Conservation (phyloP, 2,797 vertebrate species). For the Cyclopterus lumpus region DNA sequence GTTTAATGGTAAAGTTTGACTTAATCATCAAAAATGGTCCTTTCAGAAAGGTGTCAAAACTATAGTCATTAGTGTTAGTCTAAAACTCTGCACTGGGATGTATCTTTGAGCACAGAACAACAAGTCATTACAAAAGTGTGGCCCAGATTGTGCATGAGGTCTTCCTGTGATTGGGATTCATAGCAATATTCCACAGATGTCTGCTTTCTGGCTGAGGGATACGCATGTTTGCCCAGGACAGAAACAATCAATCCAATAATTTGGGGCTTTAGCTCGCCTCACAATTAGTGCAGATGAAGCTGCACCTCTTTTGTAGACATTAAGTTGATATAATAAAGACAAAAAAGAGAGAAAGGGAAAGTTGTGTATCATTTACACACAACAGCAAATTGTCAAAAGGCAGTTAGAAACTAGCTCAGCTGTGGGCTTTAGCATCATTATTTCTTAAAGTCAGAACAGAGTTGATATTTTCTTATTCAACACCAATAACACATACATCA, state of each 20-base stretch:
- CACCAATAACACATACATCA: background rate
- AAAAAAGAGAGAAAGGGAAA: background rate
- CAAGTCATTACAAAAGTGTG: background rate
- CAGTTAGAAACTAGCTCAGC: background rate
- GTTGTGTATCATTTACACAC: background rate
- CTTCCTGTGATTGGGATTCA: background rate
- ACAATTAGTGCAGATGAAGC: background rate
- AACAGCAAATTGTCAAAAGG: background rate
- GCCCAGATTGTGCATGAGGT: background rate
- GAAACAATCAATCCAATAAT: background rate
- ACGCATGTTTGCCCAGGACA: background rate
- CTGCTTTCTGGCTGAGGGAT: background rate
- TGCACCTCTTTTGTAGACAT: background rate
- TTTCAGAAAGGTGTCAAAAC: background rate
- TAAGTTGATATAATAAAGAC: background rate
- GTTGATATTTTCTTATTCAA: background rate
- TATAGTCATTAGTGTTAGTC: background rate
- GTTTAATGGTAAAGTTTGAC: background rate
- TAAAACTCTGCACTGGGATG: background rate
- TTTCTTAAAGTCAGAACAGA: background rate
- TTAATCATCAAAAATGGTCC: background rate
- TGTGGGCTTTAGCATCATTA: background rate
- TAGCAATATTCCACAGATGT: background rate
- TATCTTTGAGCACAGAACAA: background rate
- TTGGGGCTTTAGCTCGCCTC: no score